Conservation (phyloP, 2,888 invertebrate genomes). For the Linnaemya vulpina region DNA sequence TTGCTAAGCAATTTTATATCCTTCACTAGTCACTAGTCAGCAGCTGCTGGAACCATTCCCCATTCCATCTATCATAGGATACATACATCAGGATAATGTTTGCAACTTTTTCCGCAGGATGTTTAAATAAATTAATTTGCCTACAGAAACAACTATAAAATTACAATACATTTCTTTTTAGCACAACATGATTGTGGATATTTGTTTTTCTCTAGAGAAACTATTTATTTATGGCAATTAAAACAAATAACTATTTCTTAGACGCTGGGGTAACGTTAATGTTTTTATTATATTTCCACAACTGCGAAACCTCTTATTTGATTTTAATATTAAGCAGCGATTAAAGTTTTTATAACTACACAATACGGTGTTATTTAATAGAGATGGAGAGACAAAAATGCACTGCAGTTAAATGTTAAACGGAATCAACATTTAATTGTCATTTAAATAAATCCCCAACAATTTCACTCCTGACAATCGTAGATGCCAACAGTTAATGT, state of each 20-base stretch:
- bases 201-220: too few species aligned
- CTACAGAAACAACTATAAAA: too few species aligned
- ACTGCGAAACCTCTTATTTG: background rate
- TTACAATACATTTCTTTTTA: too few species aligned
- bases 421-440: constrained; percentile 66
- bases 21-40: too few species aligned
- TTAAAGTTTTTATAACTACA: constrained; percentile 1
- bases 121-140: too few species aligned
- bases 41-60: too few species aligned
- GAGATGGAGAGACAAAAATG: background rate
- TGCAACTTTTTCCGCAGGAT: too few species aligned
- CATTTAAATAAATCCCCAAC: constrained; percentile 68
- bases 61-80: too few species aligned
- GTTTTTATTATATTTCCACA: background rate
- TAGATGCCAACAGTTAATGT: constrained; percentile 56
- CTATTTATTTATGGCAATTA: too few species aligned
- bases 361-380: constrained; percentile 3
- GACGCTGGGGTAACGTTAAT: background rate
- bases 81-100: too few species aligned
- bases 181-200: too few species aligned
- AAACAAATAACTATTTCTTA: background rate
- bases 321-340: constrained; percentile 2
- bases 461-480: constrained; percentile 51
- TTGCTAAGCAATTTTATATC: too few species aligned
- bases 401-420: constrained; percentile 44